Percentiles rank a stretch among this genome's conserved stretches.
These are phyloP conservation scores for Notodonta dromedarius DNA, from an alignment of 2,888 invertebrate genomes.

Conservation along the genomic window DNA sequence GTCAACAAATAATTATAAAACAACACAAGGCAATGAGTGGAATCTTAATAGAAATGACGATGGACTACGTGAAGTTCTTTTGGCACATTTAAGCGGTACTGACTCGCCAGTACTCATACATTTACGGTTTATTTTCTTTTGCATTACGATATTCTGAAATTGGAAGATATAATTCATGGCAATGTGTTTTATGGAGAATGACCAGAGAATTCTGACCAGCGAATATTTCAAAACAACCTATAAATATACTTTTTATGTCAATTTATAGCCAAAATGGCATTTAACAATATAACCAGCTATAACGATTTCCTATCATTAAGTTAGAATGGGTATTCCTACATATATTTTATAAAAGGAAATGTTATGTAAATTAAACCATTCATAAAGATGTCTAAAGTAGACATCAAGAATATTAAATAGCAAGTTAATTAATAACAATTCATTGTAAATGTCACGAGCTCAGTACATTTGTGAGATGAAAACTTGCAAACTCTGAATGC, in stretches of 20 bases:
- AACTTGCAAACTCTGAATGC: slow-evolving; percentile 56
- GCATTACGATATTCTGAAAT: slow-evolving; percentile 17
- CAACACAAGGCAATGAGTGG: too few species aligned
- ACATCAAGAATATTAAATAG: slow-evolving; percentile 11
- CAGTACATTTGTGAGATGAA: slow-evolving; percentile 31
- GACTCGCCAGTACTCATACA: slow-evolving; percentile 35
- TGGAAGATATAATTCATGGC: slow-evolving; percentile 36
- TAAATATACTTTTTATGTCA: too few species aligned
- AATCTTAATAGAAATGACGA: not conserved
- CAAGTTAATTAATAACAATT: slow-evolving; percentile 17
- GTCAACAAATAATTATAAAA: not conserved
- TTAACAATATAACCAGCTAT: too few species aligned
- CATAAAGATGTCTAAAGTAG: not conserved
- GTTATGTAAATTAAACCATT: too few species aligned
- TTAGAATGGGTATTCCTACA: too few species aligned
- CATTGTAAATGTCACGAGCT: slow-evolving; percentile 13
- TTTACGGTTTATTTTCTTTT: too few species aligned
- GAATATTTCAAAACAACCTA: slow-evolving; percentile 8
- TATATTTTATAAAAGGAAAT: too few species aligned
- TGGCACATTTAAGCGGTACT: slow-evolving; percentile 18
- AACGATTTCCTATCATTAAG: too few species aligned
- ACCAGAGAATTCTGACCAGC: slow-evolving; percentile 23
- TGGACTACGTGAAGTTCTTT: slow-evolving; percentile 9
- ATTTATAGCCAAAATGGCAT: too few species aligned
- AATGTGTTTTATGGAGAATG: slow-evolving; percentile 24